These are phyloP conservation scores for Pseudomyrmex flavicornis DNA, from an alignment of 1,140 invertebrate species.

Conservation along the genomic window DNA sequence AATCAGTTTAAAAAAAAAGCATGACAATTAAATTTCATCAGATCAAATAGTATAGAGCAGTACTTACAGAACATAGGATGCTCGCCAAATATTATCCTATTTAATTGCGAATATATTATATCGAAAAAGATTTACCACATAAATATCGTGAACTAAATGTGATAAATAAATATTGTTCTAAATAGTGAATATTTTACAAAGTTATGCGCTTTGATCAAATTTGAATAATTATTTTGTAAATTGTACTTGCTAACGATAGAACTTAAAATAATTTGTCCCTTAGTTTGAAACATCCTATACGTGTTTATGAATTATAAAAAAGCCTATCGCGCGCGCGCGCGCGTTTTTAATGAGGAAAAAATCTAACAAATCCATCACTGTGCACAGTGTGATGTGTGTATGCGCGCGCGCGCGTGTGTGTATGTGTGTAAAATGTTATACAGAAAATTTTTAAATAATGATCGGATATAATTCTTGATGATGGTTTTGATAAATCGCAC, in stretches of 20 bases:
- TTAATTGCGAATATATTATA: neutral
- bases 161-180: no score
- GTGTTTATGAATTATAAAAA: neutral
- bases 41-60: neutral
- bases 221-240: neutral
- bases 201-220: neutral
- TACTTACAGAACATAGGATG: no score
- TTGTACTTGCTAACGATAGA: neutral
- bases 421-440: neutral
- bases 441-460: conserved; percentile 24
- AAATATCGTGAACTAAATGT: conserved; percentile 7
- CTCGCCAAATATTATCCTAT: no score
- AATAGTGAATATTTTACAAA: no score
- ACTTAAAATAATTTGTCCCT: conserved; percentile 10
- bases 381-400: neutral
- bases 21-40: conserved; percentile 45
- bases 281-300: neutral
- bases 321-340: neutral
- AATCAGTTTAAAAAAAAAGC: conserved; percentile 47
- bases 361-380: conserved; percentile 17
- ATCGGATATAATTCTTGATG: neutral
- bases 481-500: conserved; percentile 25
- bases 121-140: conserved; percentile 34
- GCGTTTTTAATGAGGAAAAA: conserved; percentile 27
- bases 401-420: no score